Percentiles rank a stretch among this genome's conserved stretches.
These are phyloP conservation scores for Formicarius rufipectus DNA, from an alignment of 2,113 vertebrate species.

Conservation along the genomic window DNA sequence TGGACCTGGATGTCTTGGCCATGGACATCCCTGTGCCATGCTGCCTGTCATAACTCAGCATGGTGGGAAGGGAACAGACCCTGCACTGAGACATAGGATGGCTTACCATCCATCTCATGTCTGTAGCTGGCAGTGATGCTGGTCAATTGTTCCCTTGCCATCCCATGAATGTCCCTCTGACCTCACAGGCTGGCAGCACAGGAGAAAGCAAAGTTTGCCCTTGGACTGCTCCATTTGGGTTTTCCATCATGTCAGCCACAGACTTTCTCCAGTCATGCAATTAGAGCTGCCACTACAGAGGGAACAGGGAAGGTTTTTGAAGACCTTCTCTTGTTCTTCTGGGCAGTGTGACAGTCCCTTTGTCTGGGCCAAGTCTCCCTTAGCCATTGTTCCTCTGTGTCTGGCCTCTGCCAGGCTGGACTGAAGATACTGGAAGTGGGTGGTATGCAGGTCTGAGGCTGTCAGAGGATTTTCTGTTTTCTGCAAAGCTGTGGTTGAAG, in stretches of 20 bases:
- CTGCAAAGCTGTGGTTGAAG: not conserved
- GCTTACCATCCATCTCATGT: not conserved
- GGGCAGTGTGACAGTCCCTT: not conserved
- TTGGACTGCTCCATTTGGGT: not conserved
- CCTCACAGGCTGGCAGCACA: not conserved
- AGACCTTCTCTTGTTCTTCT: not conserved
- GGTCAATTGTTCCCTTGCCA: not conserved
- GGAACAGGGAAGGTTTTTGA: not conserved
- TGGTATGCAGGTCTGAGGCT: not conserved
- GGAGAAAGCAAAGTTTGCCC: not conserved
- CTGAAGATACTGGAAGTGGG: not conserved
- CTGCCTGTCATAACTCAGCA: not conserved
- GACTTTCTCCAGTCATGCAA: not conserved
- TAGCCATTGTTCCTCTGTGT: not conserved
- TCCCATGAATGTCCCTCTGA: not conserved
- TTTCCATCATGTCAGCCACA: not conserved
- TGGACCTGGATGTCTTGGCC: not conserved
- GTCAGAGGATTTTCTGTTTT: not conserved
- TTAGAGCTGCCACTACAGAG: not conserved
- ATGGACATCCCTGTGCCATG: not conserved
- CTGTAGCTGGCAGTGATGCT: not conserved
- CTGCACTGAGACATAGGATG: rapidly evolving
- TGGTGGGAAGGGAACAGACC: not conserved
- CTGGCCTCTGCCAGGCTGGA: not conserved
- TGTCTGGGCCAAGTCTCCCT: rapidly evolving